Base-by-base conservation (phyloP, 2,113 vertebrate genomes). In the Pyxicephalus adspersus region DNA sequence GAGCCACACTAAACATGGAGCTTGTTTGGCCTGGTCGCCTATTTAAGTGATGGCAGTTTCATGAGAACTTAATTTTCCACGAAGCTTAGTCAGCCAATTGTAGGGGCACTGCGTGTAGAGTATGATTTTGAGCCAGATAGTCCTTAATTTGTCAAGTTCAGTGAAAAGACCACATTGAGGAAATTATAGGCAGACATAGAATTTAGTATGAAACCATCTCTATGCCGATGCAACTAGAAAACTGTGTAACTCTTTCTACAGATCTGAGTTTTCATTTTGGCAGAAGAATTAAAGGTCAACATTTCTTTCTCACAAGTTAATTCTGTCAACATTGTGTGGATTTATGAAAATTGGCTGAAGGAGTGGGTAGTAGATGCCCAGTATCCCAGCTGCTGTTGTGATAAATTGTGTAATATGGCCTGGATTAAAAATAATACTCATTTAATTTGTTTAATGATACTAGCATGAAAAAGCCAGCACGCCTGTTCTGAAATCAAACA, bases 401-500 rank as follows among this genome's bases (percentile, higher is more conserved):
- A 92, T 92, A 91, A 93, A 92, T 90, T 91, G 86, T 90, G 83
- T 92, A 91, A 90, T 92, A 86, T 88, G 88, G 73, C 76, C 84
- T 88, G 86, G 89, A 92, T 92, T 92, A 91, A 93, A 92, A 93
- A 90, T 90, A 92, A 92, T 92, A 88, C 87, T 91, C 83, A 88
- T 90, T 93, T 92, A 91, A 92, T 93, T 93, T 93, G 88, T 93
- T 92, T 93, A 91, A 91, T 91, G 90, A 89, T 91, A 87, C 85
- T 87, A 98, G 97, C 95, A 96, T 89, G 97, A 98, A 88, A 98
- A 98, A 91, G 94, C 96, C 84, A 95, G 95, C 81, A 97, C 96
- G 76, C 96, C 96, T 72, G 94, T 96, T 86, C 90, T 97, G 70
- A 98, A 98, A 93, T 96, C 97, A 74, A 97, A 94, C 90, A 98